Evolutionary conservation across 2,888 invertebrate species (phyloP).

Genomic region (Tenthredo distinguenda): DNA sequence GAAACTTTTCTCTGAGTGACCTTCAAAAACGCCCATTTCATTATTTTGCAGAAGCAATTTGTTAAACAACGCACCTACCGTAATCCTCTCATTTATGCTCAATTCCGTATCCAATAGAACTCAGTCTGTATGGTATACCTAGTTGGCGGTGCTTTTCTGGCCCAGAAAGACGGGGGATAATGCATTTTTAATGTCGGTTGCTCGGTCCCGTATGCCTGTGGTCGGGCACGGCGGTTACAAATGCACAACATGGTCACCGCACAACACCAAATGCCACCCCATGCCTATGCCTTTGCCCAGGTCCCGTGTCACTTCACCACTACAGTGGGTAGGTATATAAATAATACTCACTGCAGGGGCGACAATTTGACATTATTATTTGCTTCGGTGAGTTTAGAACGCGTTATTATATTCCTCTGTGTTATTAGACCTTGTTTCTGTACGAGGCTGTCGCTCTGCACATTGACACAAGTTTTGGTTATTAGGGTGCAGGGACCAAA

Average conservation of each 20-base stretch:
- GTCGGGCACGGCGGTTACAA: constrained; percentile 39
- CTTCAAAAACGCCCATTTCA: not conserved
- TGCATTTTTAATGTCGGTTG: constrained; percentile 49
- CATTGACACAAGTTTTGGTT: not conserved
- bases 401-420: constrained; percentile 56
- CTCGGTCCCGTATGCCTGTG: constrained; percentile 36
- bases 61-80: not conserved
- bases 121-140: not conserved
- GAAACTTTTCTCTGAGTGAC: not conserved
- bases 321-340: constrained; percentile 8
- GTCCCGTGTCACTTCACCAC: constrained; percentile 30
- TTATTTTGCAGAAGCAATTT: not conserved
- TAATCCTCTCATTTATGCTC: not conserved
- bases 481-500: not conserved
- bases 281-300: not conserved
- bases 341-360: constrained; percentile 62
- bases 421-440: constrained; percentile 37
- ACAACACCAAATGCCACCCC: constrained; percentile 35
- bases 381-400: constrained; percentile 67
- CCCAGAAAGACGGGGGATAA: constrained; percentile 43
- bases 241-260: constrained; percentile 44
- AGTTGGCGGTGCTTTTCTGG: constrained; percentile 41
- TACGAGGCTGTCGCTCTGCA: not conserved
- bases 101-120: not conserved
- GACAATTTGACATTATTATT: constrained; percentile 75